phyloP scores from a whole-genome alignment of 2,888 invertebrate genomes.

The Unio delphinus region DNA sequence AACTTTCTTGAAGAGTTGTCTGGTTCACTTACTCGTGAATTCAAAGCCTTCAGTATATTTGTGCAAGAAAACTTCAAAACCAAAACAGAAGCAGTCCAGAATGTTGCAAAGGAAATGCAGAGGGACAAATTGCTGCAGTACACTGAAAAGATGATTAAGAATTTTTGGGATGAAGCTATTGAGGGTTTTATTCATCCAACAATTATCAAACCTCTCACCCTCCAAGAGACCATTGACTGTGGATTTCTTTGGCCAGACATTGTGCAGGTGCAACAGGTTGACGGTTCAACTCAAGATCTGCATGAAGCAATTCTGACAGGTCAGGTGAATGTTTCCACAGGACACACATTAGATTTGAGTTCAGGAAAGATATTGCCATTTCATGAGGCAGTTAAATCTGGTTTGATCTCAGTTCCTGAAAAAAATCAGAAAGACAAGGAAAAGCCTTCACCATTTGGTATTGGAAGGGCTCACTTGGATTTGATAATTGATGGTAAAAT shows the following conservation, averaged over 20 bases:
- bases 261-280: conserved; percentile 37
- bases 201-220: conserved; percentile 46
- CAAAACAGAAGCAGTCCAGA: no score
- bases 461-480: conserved; percentile 33
- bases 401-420: conserved; percentile 43
- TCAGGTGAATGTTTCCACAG: conserved; percentile 84
- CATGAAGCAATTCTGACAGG: conserved; percentile 58
- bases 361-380: conserved; percentile 74
- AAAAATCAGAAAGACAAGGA: conserved; percentile 34
- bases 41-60: no score
- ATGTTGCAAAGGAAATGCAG: not conserved
- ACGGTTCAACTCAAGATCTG: conserved; percentile 46
- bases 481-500: conserved; percentile 39
- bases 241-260: conserved; percentile 52
- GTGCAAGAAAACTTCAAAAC: no score
- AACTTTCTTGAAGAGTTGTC: no score
- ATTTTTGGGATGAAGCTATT: conserved; percentile 49
- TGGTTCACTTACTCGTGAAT: no score
- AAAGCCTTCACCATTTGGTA: conserved; percentile 44
- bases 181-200: conserved; percentile 50
- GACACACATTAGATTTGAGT: conserved; percentile 44
- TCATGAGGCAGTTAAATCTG: conserved; percentile 51
- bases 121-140: conserved; percentile 14
- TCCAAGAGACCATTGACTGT: conserved; percentile 55
- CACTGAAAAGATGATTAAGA: conserved; percentile 40